phyloP scores from a whole-genome alignment of 2,113 vertebrate genomes.

The Coreoperca whiteheadi region DNA sequence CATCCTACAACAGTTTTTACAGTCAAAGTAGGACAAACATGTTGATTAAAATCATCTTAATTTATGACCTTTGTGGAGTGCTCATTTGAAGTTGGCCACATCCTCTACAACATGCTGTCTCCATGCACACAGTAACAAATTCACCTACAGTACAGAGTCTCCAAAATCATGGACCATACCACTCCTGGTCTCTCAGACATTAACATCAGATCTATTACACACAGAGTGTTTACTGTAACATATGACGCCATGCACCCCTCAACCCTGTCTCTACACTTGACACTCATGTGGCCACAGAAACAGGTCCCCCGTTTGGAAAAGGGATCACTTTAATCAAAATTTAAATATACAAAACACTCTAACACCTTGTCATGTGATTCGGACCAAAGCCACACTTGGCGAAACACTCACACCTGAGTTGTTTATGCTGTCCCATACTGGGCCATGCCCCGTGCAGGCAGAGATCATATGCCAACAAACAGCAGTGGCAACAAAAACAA shows the following conservation, averaged over 20 bases:
- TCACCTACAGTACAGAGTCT: too few relatives aligned
- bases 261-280: background rate
- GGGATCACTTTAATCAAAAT: background rate
- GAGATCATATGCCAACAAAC: constrained; percentile 47
- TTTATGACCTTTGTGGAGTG: background rate
- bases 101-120: too few relatives aligned
- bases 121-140: too few relatives aligned
- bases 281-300: constrained; percentile 4
- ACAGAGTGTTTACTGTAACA: background rate
- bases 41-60: background rate
- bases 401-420: constrained; percentile 7
- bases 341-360: background rate
- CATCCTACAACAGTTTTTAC: background rate
- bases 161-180: too few relatives aligned
- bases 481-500: constrained; percentile 51
- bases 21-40: background rate
- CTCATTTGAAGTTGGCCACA: too few relatives aligned
- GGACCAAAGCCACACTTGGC: constrained; percentile 21
- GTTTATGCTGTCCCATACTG: constrained; percentile 40
- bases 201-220: too few relatives aligned
- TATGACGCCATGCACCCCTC: background rate
- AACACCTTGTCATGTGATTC: constrained; percentile 21
- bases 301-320: background rate
- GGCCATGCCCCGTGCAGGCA: constrained; percentile 24
- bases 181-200: too few relatives aligned